These are phyloP conservation scores for Alosa sapidissima DNA, from an alignment of 2,797 vertebrate genomes.

Conservation along the genomic window DNA sequence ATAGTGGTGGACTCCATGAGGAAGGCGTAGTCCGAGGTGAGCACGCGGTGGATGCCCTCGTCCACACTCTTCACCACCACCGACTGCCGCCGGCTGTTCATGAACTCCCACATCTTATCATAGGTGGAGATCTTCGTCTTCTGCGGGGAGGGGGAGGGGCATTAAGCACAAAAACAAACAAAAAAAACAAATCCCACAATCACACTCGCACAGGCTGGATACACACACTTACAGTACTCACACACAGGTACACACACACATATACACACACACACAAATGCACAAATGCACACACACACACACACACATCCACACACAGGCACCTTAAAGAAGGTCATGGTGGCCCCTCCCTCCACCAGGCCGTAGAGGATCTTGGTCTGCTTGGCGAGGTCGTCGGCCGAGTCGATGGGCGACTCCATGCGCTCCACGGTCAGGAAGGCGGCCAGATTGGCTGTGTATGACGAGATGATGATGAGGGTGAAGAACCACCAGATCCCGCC, in stretches of 20 bases:
- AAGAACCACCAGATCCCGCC: constrained; percentile 99
- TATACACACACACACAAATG: neutral
- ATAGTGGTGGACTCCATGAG: constrained; percentile 98
- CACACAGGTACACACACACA: constrained; percentile 25
- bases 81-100: constrained; percentile 94
- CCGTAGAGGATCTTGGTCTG: constrained; percentile 98
- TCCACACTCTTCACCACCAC: constrained; percentile 96
- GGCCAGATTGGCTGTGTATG: constrained; percentile 97
- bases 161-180: neutral
- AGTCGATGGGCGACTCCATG: constrained; percentile 98
- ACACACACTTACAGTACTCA: neutral
- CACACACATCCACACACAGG: neutral
- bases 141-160: constrained; percentile 64
- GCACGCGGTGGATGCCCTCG: constrained; percentile 90
- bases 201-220: neutral
- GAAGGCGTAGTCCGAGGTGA: constrained; percentile 96
- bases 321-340: constrained; percentile 99
- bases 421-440: constrained; percentile 98
- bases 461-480: constrained; percentile 99
- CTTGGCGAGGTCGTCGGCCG: constrained; percentile 96
- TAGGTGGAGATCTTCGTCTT: constrained; percentile 98
- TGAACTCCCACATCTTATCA: constrained; percentile 99
- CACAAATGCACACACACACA: neutral
- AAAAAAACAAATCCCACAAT: neutral
- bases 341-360: constrained; percentile 92